Evolutionary conservation across 2,888 invertebrate species (phyloP).

Genomic region (Philereme vetulata): DNA sequence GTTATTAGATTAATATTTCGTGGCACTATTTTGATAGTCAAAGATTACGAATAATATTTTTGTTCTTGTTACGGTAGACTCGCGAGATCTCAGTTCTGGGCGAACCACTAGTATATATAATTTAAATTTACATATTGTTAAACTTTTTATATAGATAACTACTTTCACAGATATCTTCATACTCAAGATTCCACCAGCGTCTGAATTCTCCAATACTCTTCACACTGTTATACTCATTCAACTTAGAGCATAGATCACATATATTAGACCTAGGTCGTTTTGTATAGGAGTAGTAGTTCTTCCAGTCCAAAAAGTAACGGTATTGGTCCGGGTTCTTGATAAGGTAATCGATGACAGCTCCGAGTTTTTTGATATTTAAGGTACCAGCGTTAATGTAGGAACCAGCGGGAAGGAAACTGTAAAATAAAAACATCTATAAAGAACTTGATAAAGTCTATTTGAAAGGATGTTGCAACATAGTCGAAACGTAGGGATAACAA

Average conservation of each 20-base stretch:
- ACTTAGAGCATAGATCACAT: conserved; percentile 62
- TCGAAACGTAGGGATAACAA: too few species aligned
- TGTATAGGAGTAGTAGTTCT: conserved; percentile 63
- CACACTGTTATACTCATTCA: conserved; percentile 45
- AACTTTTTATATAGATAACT: too few species aligned
- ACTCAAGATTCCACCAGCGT: conserved; percentile 64
- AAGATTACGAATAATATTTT: too few species aligned
- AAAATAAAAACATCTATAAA: conserved; percentile 35
- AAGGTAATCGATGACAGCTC: conserved; percentile 64
- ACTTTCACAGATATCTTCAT: too few species aligned
- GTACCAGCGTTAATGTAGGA: conserved; percentile 62
- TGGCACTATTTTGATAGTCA: too few species aligned
- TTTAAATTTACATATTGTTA: too few species aligned
- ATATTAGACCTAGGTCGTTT: conserved; percentile 50
- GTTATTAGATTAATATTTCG: too few species aligned
- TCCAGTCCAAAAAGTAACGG: conserved; percentile 71
- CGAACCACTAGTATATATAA: too few species aligned
- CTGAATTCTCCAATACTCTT: conserved; percentile 50
- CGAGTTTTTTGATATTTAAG: conserved; percentile 63
- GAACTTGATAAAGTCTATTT: too few species aligned
- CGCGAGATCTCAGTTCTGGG: too few species aligned
- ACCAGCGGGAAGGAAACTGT: conserved; percentile 70
- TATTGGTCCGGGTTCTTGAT: conserved; percentile 60
- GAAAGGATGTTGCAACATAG: too few species aligned
- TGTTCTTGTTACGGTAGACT: too few species aligned